Base-by-base conservation (phyloP, 2,888 invertebrate genomes). In the Gymnocheta viridis region DNA sequence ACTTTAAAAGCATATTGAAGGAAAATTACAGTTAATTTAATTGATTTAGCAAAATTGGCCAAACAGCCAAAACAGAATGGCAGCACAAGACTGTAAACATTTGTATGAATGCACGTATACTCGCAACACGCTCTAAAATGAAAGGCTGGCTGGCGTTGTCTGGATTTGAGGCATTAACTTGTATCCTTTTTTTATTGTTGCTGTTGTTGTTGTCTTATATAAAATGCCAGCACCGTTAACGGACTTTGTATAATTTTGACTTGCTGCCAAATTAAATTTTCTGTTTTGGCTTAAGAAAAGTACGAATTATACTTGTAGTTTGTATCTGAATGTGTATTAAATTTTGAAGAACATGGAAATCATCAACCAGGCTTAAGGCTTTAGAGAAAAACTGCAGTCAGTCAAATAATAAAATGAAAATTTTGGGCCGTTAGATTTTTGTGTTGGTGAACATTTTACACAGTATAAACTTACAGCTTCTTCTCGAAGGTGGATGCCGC, bases 21-120 rank as follows among this genome's bases (percentile, higher is more conserved):
- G 87, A 89, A 90, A 90, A 90, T 90, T 90, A 89, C 87, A 88
- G 89, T 89, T 90, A 90, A 90, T 90, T 90, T 89, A 89, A 90
- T 90, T 90, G 89, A 90, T 90, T 88, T 86, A 82, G 49, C 44
- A 56, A 19, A 67, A 62, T 54, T 66, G 81, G 44, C 60, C n/a
- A n/a, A 76, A 54, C 60, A 80, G 44, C 27, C 56, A 76, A 29
- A 54, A 47, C 41, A 62, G 19, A 29, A 64, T 7, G 29, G 17
- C 12, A 19, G 22, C 12, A 54, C 22, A 74, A 44, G 17, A 44
- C 41, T 54, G 19, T 41, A 74, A 64, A 74, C 54, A 64, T 54
- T 41, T 32, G 60, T 9, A 14, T 38, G 47, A 17, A 24, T n/a
- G n/a, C n/a, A n/a, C n/a, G n/a, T n/a, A n/a, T n/a, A n/a, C n/a